Conservation (phyloP, 2,797 vertebrate genomes). For the Orestias chungarensis region DNA sequence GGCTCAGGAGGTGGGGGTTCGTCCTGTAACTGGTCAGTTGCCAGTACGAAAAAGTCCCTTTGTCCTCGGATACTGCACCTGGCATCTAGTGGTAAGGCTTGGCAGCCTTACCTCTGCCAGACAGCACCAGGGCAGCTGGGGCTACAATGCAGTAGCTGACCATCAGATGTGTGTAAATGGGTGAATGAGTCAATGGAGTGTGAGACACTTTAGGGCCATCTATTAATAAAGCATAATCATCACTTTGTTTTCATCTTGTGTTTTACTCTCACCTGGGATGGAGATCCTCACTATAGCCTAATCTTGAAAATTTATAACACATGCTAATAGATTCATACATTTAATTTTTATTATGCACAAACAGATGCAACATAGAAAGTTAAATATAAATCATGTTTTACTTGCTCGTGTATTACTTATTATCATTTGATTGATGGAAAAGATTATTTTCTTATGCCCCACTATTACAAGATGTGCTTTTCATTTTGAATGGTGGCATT, state of each 20-base stretch:
- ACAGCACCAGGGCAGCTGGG: no score
- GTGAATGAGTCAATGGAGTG: no score
- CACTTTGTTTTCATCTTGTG: background rate
- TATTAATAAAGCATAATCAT: background rate
- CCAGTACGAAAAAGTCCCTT: no score
- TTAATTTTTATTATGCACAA: background rate
- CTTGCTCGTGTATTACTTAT: background rate
- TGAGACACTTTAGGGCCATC: no score
- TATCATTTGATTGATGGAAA: background rate
- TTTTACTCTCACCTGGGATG: background rate
- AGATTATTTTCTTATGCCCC: accelerated
- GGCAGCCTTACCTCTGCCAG: no score
- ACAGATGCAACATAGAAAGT: background rate
- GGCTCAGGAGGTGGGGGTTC: no score
- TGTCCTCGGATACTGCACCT: no score
- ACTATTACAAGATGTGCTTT: background rate
- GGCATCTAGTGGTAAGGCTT: no score
- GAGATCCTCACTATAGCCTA: background rate
- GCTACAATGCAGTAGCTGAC: no score
- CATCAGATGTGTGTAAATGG: no score
- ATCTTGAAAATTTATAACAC: background rate
- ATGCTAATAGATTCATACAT: no score
- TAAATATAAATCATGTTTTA: background rate
- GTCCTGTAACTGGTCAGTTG: no score
- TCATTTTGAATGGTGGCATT: background rate